These are phyloP conservation scores for Python bivittatus DNA, from an alignment of 2,113 vertebrate species.

Conservation along the genomic window DNA sequence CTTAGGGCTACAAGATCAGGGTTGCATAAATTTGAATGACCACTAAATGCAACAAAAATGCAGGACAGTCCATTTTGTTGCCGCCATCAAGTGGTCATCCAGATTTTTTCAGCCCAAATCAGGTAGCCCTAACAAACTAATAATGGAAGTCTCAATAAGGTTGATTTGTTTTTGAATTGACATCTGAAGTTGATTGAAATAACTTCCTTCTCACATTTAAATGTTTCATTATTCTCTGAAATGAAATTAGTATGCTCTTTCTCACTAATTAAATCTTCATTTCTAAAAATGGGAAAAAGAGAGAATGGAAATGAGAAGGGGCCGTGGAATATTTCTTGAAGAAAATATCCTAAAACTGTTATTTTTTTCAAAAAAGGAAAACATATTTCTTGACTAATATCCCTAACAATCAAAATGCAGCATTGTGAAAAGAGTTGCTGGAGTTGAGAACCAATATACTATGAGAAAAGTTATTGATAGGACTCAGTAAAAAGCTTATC, in stretches of 20 bases:
- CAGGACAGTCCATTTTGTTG: not conserved
- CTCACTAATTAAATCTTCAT: conserved; percentile 61
- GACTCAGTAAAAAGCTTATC: conserved; percentile 65
- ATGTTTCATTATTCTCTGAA: conserved; percentile 54
- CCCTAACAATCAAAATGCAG: conserved; percentile 24
- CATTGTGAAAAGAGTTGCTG: conserved; percentile 59
- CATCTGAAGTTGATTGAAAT: conserved; percentile 64
- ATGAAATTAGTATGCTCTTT: conserved; percentile 44
- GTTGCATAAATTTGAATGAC: not conserved
- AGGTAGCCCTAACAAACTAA: conserved; percentile 37
- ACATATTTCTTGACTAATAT: conserved; percentile 31
- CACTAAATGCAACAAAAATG: not conserved
- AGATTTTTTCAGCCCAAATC: not conserved
- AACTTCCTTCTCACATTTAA: conserved; percentile 56
- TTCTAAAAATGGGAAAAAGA: conserved; percentile 37
- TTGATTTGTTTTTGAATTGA: conserved; percentile 66
- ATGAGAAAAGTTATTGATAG: conserved; percentile 60
- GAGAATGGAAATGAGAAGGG: conserved; percentile 11
- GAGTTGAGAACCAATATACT: conserved; percentile 61
- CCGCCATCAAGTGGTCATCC: not conserved
- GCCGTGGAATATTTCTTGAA: conserved; percentile 37
- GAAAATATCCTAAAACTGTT: conserved; percentile 46
- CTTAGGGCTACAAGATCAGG: conserved; percentile 5
- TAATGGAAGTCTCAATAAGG: conserved; percentile 60
- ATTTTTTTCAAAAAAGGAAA: not conserved